Percentiles rank a stretch among this genome's conserved stretches.
These are phyloP conservation scores for Pachydiplax longipennis DNA, from an alignment of 2,888 invertebrate genomes.

Conservation along the genomic window DNA sequence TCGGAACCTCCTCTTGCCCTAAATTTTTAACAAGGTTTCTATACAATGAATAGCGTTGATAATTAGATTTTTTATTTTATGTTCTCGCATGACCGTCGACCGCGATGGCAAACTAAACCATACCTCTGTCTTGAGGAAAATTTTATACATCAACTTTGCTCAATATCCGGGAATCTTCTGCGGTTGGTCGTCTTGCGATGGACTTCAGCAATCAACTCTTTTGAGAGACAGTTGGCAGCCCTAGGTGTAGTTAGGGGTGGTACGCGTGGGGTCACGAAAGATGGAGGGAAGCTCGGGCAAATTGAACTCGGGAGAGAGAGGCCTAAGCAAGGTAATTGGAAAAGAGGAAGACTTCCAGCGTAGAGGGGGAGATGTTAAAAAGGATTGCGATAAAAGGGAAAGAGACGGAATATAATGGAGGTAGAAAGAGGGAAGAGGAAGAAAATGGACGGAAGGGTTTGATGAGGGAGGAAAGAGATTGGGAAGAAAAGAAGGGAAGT, in stretches of 20 bases:
- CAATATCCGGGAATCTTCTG: too few relatives aligned
- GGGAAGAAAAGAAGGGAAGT: not conserved
- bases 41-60: too few relatives aligned
- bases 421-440: not conserved
- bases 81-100: too few relatives aligned
- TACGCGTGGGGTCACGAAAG: not conserved
- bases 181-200: too few relatives aligned
- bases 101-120: too few relatives aligned
- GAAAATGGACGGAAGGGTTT: not conserved
- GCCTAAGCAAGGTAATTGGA: slow-evolving; percentile 17
- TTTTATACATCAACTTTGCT: too few relatives aligned
- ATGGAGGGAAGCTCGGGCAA: not conserved
- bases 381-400: not conserved
- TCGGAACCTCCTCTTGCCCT: too few relatives aligned
- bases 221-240: not conserved
- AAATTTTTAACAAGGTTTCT: too few relatives aligned
- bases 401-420: not conserved
- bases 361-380: not conserved
- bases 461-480: not conserved
- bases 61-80: too few relatives aligned
- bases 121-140: too few relatives aligned
- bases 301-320: not conserved
- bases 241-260: not conserved
- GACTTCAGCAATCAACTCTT: not conserved
- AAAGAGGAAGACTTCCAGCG: slow-evolving; percentile 4